These are phyloP conservation scores for Smutsia gigantea DNA, from an alignment of 2,797 vertebrate genomes.

Conservation along the genomic window DNA sequence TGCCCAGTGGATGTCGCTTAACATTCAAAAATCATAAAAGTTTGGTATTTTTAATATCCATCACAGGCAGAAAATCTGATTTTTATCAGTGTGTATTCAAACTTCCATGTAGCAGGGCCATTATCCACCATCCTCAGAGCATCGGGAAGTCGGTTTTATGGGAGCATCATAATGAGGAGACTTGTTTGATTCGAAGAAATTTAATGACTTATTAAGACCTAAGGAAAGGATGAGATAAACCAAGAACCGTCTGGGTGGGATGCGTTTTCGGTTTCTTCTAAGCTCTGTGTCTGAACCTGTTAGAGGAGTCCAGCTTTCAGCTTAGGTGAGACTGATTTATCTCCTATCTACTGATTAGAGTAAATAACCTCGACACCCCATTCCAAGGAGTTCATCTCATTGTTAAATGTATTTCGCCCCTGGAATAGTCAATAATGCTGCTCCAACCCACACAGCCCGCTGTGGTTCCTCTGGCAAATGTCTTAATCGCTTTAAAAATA, in stretches of 20 bases:
- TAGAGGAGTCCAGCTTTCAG: neutral
- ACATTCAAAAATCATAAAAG: conserved; percentile 63
- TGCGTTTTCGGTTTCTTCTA: conserved; percentile 31
- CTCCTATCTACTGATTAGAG: neutral
- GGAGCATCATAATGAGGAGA: conserved; percentile 28
- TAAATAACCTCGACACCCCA: neutral
- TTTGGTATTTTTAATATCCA: conserved; percentile 67
- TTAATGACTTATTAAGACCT: conserved; percentile 33
- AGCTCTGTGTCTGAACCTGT: conserved; percentile 10
- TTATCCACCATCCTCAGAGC: conserved; percentile 23
- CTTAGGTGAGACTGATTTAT: neutral
- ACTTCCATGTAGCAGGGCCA: conserved; percentile 34
- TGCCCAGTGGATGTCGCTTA: neutral
- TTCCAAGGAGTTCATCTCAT: neutral
- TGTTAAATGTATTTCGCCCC: neutral
- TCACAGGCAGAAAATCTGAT: conserved; percentile 52
- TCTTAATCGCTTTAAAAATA: conserved; percentile 13
- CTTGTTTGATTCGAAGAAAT: conserved; percentile 58
- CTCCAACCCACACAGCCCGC: neutral
- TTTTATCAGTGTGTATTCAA: conserved; percentile 66
- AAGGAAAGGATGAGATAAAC: conserved; percentile 21
- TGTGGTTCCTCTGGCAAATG: neutral
- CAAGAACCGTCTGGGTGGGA: neutral
- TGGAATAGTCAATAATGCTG: neutral
- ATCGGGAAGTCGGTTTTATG: neutral